Evolutionary conservation across 2,888 invertebrate species (phyloP).

Genomic region (Drosophila melanosoma): DNA sequence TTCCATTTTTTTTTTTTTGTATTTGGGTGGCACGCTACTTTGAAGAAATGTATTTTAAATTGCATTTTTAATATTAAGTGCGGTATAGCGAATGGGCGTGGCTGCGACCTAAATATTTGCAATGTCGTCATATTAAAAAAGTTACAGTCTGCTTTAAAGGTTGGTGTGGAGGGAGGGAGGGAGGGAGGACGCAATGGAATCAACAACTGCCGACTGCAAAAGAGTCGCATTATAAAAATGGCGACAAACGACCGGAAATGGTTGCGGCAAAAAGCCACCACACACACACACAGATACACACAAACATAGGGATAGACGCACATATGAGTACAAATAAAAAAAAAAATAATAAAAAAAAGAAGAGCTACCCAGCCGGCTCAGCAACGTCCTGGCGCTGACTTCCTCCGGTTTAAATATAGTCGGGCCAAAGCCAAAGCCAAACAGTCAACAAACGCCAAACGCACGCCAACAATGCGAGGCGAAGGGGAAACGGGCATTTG

Average conservation of each 20-base stretch:
- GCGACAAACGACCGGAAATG: conserved; percentile 79
- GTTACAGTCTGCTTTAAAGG: conserved; percentile 14
- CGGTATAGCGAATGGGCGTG: conserved; percentile 2
- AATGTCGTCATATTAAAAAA: conserved; percentile 65
- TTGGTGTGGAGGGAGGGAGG: background rate
- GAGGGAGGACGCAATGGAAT: conserved; percentile 44
- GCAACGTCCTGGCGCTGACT: conserved; percentile 64
- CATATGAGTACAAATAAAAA: conserved; percentile 29
- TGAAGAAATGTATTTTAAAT: conserved; percentile 38
- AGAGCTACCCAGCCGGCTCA: conserved; percentile 59
- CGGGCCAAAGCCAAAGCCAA: conserved; percentile 64
- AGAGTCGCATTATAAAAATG: conserved; percentile 71
- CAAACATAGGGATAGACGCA: conserved; percentile 23
- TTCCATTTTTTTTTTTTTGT: background rate
- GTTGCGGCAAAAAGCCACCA: conserved; percentile 53
- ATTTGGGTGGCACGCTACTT: background rate
- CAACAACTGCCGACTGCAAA: conserved; percentile 63
- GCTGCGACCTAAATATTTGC: conserved; percentile 73
- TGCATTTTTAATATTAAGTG: conserved; percentile 68
- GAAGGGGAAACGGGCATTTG: conserved; percentile 4
- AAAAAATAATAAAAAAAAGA: background rate
- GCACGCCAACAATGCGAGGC: conserved; percentile 54
- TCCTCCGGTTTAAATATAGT: conserved; percentile 77
- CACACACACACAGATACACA: conserved; percentile 23
- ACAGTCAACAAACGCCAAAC: conserved; percentile 70